Conservation (phyloP, 1,140 invertebrate genomes). For the Pachyrhynchus sulphureomaculatus region DNA sequence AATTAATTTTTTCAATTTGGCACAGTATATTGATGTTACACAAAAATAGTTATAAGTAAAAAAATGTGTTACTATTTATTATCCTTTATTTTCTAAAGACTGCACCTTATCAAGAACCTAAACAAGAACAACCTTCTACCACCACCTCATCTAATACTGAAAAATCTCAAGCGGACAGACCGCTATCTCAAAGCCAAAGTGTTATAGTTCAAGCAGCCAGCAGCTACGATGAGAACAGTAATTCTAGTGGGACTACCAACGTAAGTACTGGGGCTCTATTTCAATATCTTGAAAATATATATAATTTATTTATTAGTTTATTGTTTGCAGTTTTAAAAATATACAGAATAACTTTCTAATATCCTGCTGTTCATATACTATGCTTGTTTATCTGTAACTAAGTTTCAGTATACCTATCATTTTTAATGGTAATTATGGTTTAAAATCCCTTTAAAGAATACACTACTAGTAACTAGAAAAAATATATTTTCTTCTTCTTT, state of each 20-base stretch:
- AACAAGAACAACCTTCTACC: constrained; percentile 11
- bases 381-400: no score
- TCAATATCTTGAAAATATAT: background rate
- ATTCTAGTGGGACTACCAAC: constrained; percentile 46
- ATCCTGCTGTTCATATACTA: no score
- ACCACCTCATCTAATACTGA: background rate
- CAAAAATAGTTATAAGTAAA: no score
- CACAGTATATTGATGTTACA: no score
- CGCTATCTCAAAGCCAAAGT: constrained; percentile 41
- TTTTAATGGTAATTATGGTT: no score
- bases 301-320: background rate
- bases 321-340: background rate
- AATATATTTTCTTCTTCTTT: no score
- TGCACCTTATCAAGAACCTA: constrained; percentile 13
- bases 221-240: constrained; percentile 49
- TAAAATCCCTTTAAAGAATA: no score
- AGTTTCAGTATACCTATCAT: no score
- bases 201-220: constrained; percentile 43
- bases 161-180: constrained; percentile 10
- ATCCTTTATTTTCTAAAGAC: background rate
- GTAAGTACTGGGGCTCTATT: constrained; percentile 12
- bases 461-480: no score
- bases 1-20: no score
- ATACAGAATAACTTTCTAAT: no score
- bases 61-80: background rate